These are phyloP conservation scores for Potorous gilbertii DNA, from an alignment of 2,797 vertebrate genomes.

Conservation along the genomic window DNA sequence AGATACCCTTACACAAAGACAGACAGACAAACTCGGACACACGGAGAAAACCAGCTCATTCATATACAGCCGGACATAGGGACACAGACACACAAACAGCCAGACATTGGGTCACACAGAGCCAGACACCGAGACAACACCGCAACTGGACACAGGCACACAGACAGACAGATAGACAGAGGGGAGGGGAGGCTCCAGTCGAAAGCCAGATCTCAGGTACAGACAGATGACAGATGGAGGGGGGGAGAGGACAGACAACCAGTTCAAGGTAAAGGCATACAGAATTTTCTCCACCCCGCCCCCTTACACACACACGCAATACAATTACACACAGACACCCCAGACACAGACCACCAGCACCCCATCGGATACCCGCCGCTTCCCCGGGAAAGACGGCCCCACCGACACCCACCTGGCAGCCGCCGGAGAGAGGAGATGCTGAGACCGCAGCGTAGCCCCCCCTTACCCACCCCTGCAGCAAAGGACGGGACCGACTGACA, in stretches of 20 bases:
- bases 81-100: constrained; percentile 65
- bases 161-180: constrained; percentile 50
- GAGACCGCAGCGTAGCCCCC: neutral
- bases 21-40: neutral
- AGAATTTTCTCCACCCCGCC: constrained; percentile 57
- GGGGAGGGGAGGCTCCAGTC: neutral
- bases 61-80: constrained; percentile 70
- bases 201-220: neutral
- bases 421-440: constrained; percentile 44
- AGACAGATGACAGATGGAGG: neutral
- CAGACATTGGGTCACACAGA: constrained; percentile 60
- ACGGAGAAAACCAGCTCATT: constrained; percentile 39
- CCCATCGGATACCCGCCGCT: neutral
- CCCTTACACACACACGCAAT: constrained; percentile 70
- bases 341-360: constrained; percentile 52
- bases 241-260: neutral
- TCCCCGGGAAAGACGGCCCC: constrained; percentile 1
- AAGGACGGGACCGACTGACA: neutral
- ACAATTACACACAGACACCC: constrained; percentile 50
- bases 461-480: neutral
- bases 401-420: constrained; percentile 72
- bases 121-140: constrained; percentile 25
- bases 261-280: constrained; percentile 46
- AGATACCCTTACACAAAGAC: neutral
- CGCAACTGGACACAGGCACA: constrained; percentile 65